These are phyloP conservation scores for Papilio gigon DNA, from an alignment of 2,888 invertebrate genomes.

Conservation along the genomic window DNA sequence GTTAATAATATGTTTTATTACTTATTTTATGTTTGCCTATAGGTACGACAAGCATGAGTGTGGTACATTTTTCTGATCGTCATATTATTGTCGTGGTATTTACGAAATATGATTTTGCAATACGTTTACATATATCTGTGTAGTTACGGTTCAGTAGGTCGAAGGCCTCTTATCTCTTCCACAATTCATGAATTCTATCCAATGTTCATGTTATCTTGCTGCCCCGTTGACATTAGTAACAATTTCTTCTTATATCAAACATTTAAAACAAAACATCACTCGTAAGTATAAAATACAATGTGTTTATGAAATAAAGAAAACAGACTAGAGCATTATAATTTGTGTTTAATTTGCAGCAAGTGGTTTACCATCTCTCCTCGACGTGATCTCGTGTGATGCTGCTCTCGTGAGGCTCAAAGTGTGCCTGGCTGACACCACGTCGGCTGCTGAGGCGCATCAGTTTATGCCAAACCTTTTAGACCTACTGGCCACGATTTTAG, in stretches of 20 bases:
- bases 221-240: constrained; percentile 55
- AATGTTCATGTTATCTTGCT: constrained; percentile 53
- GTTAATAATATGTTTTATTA: no score
- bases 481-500: constrained; percentile 84
- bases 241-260: constrained; percentile 39
- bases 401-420: constrained; percentile 89
- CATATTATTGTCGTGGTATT: constrained; percentile 12
- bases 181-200: constrained; percentile 55
- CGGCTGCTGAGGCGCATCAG: constrained; percentile 80
- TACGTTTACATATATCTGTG: constrained; percentile 40
- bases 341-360: constrained; percentile 54
- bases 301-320: not conserved
- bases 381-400: constrained; percentile 88
- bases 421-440: constrained; percentile 73
- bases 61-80: no score
- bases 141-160: constrained; percentile 55
- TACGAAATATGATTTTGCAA: constrained; percentile 46
- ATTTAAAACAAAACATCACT: constrained; percentile 71
- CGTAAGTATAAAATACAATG: constrained; percentile 54
- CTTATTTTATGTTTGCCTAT: no score
- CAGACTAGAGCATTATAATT: no score
- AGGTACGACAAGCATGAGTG: no score
- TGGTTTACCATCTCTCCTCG: constrained; percentile 86
- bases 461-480: constrained; percentile 85
- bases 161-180: constrained; percentile 58